phyloP scores from a whole-genome alignment of 2,113 vertebrate species.

The Laticauda colubrina region DNA sequence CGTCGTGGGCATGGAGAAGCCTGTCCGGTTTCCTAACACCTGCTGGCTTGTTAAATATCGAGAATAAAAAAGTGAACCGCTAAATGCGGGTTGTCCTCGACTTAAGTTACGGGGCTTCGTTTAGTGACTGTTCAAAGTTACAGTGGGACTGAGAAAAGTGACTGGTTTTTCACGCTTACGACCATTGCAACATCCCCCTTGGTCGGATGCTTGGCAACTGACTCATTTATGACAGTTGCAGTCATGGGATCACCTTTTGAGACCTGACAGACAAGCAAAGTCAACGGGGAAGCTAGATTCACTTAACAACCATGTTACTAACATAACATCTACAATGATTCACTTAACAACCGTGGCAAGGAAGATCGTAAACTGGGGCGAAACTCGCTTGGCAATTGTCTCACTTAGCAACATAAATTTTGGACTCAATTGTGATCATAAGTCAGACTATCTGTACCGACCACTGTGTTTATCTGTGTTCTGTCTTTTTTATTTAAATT shows the following conservation, averaged over 20 bases:
- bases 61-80: not conserved
- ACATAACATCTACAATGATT: not conserved
- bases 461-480: not conserved
- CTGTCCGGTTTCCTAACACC: not conserved
- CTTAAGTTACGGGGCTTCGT: not conserved
- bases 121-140: not conserved
- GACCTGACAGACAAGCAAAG: not conserved
- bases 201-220: not conserved
- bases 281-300: not conserved
- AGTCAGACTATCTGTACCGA: not conserved
- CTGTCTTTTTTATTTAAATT: not conserved
- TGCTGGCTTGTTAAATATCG: too few species aligned
- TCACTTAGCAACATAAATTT: not conserved
- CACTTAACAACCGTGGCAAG: not conserved
- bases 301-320: not conserved
- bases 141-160: not conserved
- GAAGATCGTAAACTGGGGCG: not conserved
- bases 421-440: not conserved
- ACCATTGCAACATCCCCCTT: not conserved
- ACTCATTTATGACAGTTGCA: not conserved
- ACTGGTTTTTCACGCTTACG: not conserved
- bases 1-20: not conserved
- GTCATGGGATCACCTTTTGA: not conserved
- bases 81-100: not conserved
- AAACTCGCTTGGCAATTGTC: not conserved